These are phyloP conservation scores for Cremastinae sp. DNA, from an alignment of 2,888 invertebrate species.

Conservation along the genomic window DNA sequence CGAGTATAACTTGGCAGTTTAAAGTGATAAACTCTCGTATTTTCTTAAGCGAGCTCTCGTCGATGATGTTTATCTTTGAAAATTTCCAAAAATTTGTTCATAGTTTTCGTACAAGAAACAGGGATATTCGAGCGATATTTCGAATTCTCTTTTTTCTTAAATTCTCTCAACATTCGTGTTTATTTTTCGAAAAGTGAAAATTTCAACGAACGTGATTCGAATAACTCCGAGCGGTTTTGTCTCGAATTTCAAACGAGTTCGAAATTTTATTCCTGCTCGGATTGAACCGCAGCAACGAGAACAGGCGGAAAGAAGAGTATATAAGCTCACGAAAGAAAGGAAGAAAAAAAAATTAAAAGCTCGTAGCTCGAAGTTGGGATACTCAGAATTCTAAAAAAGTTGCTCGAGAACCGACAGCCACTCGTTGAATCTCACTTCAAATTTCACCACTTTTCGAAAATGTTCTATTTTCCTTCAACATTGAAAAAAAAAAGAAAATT, in stretches of 20 bases:
- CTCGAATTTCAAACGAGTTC: constrained; percentile 47
- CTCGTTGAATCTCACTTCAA: constrained; percentile 40
- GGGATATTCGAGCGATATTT: too few relatives aligned
- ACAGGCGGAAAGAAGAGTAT: constrained; percentile 43
- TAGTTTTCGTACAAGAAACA: too few relatives aligned
- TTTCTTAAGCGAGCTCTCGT: background rate
- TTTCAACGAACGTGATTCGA: constrained; percentile 35
- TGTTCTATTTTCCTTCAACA: constrained; percentile 12
- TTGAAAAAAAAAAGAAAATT: constrained; percentile 11
- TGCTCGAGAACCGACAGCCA: constrained; percentile 49
- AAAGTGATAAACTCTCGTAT: background rate
- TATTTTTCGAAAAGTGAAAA: constrained; percentile 29
- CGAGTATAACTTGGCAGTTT: background rate
- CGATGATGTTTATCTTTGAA: too few relatives aligned
- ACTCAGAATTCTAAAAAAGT: constrained; percentile 53
- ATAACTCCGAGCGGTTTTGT: constrained; percentile 30
- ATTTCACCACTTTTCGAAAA: constrained; percentile 7
- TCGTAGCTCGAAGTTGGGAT: constrained; percentile 17
- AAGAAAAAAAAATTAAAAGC: constrained; percentile 27
- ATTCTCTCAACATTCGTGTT: too few relatives aligned
- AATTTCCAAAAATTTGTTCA: too few relatives aligned
- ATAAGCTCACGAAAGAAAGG: constrained; percentile 13
- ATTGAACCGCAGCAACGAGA: constrained; percentile 28
- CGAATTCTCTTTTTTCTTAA: too few relatives aligned
- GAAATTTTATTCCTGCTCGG: constrained; percentile 48